Base-by-base conservation (phyloP, 2,113 vertebrate genomes). In the Cervus canadensis region DNA sequence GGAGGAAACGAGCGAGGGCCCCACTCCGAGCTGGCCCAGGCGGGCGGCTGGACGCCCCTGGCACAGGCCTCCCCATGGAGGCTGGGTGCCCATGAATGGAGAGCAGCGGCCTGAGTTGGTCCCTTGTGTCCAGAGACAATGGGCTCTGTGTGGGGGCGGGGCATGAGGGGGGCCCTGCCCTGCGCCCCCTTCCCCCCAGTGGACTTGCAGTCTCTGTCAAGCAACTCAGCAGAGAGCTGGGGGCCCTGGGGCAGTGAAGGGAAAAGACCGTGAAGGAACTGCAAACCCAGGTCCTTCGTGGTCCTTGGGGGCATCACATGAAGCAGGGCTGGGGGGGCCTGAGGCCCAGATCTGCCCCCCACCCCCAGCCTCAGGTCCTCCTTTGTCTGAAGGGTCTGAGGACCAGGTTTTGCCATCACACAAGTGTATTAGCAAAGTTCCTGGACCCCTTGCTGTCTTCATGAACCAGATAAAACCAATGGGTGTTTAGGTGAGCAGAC, bases 81-180 rank as follows among this genome's bases (percentile, higher is more conserved):
- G 30, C 87, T 28, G 28, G 5, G 50, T 48, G 86, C 67, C 94
- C 13, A 0, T 54, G 96, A 89, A 91, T 81, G 96, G 87, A 33
- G 4, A 57, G 54, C 67, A 30, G 95, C 0, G 36, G 48, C 93
- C 62, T 52, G 81, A 97, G 79, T 62, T 8, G 30, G 97, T 62
- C 87, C 89, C 76, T 98, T 98, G 96, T 98, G 60, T 84, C 21
- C 3, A 7, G 16, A 91, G 93, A 98, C 97, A 98, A 96, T 94
- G 36, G 36, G 36, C 36, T 36, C 36, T 98, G 50, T 98, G 85
- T 87, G 76, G 87, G 89, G 78, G 67, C 0, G 14, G 76, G 59
- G 43, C 2, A 3, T 7, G 2, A 16, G 8, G 12, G 59, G 16
- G 62, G 26, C 21, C 2, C 30, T 2, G 25, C 71, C 74, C 67